Conservation (phyloP, 1,140 invertebrate genomes). For the Bombus waltoni region DNA sequence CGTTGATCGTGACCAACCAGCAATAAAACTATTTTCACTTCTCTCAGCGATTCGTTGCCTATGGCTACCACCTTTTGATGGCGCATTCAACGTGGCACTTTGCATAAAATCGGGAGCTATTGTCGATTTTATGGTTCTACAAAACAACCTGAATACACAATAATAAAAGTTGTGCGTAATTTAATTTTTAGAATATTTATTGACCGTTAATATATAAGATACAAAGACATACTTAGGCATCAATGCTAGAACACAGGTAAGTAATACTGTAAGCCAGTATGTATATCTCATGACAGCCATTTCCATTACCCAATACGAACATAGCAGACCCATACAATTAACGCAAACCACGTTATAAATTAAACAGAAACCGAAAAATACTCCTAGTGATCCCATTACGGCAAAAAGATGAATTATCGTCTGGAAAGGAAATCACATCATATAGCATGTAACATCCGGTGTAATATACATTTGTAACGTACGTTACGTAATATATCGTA, state of each 20-base stretch:
- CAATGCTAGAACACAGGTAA: constrained; percentile 90
- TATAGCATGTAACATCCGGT: background rate
- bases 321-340: constrained; percentile 90
- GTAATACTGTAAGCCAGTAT: constrained; percentile 91
- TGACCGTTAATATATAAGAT: background rate
- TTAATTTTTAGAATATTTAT: background rate
- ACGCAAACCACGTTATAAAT: constrained; percentile 92
- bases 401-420: constrained; percentile 93
- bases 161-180: background rate
- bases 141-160: constrained; percentile 70
- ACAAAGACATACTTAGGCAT: constrained; percentile 88
- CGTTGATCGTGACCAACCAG: constrained; percentile 79
- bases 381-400: constrained; percentile 89
- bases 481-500: too few relatives aligned
- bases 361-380: constrained; percentile 93
- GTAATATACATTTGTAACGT: background rate
- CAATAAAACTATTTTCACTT: constrained; percentile 74
- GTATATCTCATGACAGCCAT: constrained; percentile 88
- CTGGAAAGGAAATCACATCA: constrained; percentile 84
- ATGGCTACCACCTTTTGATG: constrained; percentile 61
- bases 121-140: constrained; percentile 74
- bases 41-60: constrained; percentile 71
- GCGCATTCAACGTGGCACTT: constrained; percentile 60
- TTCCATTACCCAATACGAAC: constrained; percentile 94
- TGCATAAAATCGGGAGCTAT: constrained; percentile 78